Conservation (phyloP, 2,113 vertebrate species). For the Albula goreensis region DNA sequence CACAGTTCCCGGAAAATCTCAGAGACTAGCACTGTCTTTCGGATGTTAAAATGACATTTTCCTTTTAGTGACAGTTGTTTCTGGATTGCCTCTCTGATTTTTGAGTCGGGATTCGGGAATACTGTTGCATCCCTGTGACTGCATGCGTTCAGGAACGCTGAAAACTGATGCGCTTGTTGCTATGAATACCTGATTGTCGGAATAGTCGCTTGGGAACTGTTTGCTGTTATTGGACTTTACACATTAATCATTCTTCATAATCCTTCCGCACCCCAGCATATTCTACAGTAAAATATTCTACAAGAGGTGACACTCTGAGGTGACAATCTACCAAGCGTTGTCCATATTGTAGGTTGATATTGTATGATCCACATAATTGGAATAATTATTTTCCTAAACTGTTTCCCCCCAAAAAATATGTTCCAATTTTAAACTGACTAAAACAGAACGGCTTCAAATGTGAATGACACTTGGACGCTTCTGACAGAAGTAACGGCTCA, state of each 20-base stretch:
- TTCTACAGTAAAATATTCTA: slow-evolving; percentile 13
- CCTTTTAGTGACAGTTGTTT: not conserved
- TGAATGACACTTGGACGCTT: slow-evolving; percentile 58
- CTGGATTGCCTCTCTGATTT: not conserved
- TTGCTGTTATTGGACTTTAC: slow-evolving; percentile 23
- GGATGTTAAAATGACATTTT: slow-evolving; percentile 24
- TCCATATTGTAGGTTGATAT: slow-evolving; percentile 9
- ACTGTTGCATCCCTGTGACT: slow-evolving; percentile 29
- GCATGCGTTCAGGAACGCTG: slow-evolving; percentile 40
- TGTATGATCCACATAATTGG: not conserved
- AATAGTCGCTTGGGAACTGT: slow-evolving; percentile 35
- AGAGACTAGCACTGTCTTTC: slow-evolving; percentile 1
- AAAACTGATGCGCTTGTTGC: slow-evolving; percentile 41
- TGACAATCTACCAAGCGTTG: slow-evolving; percentile 31
- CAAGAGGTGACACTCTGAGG: slow-evolving; percentile 47
- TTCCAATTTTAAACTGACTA: not conserved
- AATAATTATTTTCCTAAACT: not conserved
- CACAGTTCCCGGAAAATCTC: not conserved
- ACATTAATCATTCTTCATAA: slow-evolving; percentile 20
- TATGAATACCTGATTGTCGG: slow-evolving; percentile 42
- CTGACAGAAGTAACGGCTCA: slow-evolving; percentile 49
- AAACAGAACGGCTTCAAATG: slow-evolving; percentile 48
- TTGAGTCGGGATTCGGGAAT: slow-evolving; percentile 18
- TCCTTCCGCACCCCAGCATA: not conserved
- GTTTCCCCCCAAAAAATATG: not conserved